Conservation (phyloP, 2,888 invertebrate species). For the Drosophila parthenogenetica region DNA sequence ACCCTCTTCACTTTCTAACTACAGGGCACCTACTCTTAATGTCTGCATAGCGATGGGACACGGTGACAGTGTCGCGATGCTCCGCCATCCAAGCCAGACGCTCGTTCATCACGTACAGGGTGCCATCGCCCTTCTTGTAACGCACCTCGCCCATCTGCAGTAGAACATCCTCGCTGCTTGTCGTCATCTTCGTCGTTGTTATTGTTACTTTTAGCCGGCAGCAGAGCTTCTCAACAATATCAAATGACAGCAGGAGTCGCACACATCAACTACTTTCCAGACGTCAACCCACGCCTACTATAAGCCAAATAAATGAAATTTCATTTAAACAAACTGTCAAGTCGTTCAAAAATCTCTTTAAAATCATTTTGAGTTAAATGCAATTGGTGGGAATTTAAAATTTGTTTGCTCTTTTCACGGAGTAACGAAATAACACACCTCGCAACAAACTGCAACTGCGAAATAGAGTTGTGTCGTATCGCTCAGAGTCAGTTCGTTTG, state of each 20-base stretch:
- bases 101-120: conserved; percentile 96
- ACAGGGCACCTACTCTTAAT: conserved; percentile 92
- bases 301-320: conserved; percentile 19
- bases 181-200: conserved; percentile 87
- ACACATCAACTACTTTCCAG: conserved; percentile 38
- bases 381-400: conserved; percentile 20
- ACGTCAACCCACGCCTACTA: conserved; percentile 44
- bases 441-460: conserved; percentile 38
- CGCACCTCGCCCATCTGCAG: conserved; percentile 96
- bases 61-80: conserved; percentile 95
- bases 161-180: conserved; percentile 97
- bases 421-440: conserved; percentile 60
- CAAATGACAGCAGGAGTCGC: not conserved
- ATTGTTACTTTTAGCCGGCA: conserved; percentile 27
- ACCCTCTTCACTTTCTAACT: not conserved
- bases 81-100: conserved; percentile 98
- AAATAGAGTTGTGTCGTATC: conserved; percentile 28
- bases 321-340: conserved; percentile 9
- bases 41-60: conserved; percentile 97
- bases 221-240: conserved; percentile 26
- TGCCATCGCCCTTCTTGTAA: conserved; percentile 98
- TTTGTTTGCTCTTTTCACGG: conserved; percentile 46
- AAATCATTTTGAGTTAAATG: conserved; percentile 22
- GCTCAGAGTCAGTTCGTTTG: not conserved
- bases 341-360: not conserved